Evolutionary conservation across 2,113 vertebrate species (phyloP).

Genomic region (Miniopterus natalensis): DNA sequence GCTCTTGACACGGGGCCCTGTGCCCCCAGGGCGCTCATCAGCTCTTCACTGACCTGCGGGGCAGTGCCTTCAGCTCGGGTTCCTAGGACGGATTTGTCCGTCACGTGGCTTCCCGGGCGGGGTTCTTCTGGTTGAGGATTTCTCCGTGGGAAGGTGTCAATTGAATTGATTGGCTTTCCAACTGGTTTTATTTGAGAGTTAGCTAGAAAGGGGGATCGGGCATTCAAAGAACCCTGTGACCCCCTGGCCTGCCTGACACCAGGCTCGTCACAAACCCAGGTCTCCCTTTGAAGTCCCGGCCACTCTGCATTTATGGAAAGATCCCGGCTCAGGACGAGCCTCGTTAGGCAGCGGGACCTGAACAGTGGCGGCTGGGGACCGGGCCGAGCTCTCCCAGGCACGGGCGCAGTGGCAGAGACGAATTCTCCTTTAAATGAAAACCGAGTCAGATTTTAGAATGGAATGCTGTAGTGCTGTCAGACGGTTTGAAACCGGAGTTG

Average conservation of each 20-base stretch:
- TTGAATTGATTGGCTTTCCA: constrained; percentile 61
- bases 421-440: constrained; percentile 80
- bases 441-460: constrained; percentile 81
- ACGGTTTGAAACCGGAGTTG: constrained; percentile 86
- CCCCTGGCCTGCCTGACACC: constrained; percentile 5
- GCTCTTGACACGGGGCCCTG: not conserved
- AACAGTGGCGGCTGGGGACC: not conserved
- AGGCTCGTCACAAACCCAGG: constrained; percentile 33
- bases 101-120: not conserved
- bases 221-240: constrained; percentile 48
- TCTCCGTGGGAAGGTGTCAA: constrained; percentile 57
- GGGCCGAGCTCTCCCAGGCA: not conserved
- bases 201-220: not conserved
- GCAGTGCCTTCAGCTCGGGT: not conserved
- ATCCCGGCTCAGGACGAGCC: constrained; percentile 38
- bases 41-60: not conserved
- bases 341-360: constrained; percentile 62
- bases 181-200: constrained; percentile 42
- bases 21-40: not conserved
- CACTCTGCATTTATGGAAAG: constrained; percentile 49
- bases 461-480: constrained; percentile 85
- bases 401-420: constrained; percentile 36
- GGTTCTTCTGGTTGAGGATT: not conserved
- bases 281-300: constrained; percentile 51
- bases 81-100: not conserved